Evolutionary conservation across 2,888 invertebrate genomes (phyloP).

Genomic region (Baccha elongata): DNA sequence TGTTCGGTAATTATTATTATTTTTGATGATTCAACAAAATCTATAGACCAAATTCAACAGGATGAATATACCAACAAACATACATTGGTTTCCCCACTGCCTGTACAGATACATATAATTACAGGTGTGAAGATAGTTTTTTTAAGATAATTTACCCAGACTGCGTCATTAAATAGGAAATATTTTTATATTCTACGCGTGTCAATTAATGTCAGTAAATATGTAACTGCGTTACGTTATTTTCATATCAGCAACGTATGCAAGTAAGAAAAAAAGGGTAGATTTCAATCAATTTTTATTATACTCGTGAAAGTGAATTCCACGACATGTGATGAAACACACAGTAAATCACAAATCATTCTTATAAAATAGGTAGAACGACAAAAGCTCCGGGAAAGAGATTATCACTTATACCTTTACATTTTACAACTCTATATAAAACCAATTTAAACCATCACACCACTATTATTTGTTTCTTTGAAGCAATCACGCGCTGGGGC

Average conservation of each 20-base stretch:
- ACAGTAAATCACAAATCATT: too few relatives aligned
- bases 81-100: conserved; percentile 38
- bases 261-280: conserved; percentile 18
- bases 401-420: neutral
- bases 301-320: too few relatives aligned
- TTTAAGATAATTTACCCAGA: conserved; percentile 46
- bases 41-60: conserved; percentile 49
- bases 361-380: too few relatives aligned
- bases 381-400: neutral
- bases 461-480: neutral
- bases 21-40: conserved; percentile 68
- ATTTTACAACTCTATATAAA: neutral
- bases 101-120: conserved; percentile 55
- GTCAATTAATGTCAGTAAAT: conserved; percentile 29
- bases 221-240: neutral
- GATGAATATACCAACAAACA: too few relatives aligned
- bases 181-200: conserved; percentile 41
- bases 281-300: too few relatives aligned
- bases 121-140: conserved; percentile 70
- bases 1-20: conserved; percentile 55
- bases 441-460: neutral
- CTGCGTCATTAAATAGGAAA: conserved; percentile 39
- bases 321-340: too few relatives aligned
- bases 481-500: conserved; percentile 18
- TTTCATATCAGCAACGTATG: neutral